A percentile compares a stretch with the other conserved stretches of the same genome.
phyloP scores from a whole-genome alignment of 2,113 vertebrate species.

The Synodontis membranacea region DNA sequence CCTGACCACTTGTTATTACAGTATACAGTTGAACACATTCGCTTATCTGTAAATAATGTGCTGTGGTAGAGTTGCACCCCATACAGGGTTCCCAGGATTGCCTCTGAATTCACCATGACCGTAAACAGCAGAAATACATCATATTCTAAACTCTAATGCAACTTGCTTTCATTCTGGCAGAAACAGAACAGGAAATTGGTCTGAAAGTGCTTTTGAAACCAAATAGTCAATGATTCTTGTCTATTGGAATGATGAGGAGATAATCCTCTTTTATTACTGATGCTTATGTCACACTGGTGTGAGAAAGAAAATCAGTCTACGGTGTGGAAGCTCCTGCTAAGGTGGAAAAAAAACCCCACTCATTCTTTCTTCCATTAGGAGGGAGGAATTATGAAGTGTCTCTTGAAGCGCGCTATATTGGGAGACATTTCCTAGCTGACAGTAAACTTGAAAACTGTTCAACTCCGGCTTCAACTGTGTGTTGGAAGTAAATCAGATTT shows the following conservation, averaged over 20 bases:
- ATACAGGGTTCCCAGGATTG: background rate
- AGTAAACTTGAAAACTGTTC: background rate
- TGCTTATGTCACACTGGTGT: background rate
- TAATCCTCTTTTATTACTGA: background rate
- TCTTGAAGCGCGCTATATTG: background rate
- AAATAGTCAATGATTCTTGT: background rate
- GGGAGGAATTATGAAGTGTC: background rate
- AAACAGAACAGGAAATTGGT: background rate
- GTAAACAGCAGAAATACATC: background rate
- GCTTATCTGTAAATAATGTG: background rate
- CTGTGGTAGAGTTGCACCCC: background rate
- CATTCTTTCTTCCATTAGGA: background rate
- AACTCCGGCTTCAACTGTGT: background rate
- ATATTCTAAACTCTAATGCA: background rate
- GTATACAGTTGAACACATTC: too few relatives aligned
- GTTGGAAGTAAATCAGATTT: background rate
- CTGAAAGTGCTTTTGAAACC: background rate
- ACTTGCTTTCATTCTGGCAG: background rate
- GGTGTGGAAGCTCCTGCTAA: background rate
- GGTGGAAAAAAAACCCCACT: background rate
- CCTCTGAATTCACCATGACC: background rate
- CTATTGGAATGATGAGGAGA: background rate
- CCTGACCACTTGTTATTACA: background rate
- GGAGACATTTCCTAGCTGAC: background rate
- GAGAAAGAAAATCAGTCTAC: background rate